Conservation (phyloP, 2,797 vertebrate genomes). For the Mormyrus hasselquistii region DNA sequence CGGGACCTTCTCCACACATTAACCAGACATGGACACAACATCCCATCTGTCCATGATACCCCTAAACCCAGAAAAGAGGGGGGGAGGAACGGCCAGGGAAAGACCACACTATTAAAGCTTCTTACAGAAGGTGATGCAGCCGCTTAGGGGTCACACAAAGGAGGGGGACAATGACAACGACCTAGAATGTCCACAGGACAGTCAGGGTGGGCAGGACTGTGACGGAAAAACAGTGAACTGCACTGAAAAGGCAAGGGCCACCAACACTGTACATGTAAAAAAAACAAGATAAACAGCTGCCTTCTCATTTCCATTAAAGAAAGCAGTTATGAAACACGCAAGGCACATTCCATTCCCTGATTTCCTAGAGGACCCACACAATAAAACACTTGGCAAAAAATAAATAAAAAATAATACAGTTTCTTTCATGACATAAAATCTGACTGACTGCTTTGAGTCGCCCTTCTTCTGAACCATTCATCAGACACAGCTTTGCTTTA, state of each 20-base stretch:
- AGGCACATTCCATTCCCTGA: not conserved
- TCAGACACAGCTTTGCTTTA: not conserved
- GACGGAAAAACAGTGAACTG: not conserved
- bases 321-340: not conserved
- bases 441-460: not conserved
- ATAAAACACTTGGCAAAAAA: not conserved
- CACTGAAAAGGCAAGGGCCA: not conserved
- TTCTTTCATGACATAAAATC: not conserved
- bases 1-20: not conserved
- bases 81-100: not conserved
- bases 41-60: not conserved
- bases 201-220: not conserved
- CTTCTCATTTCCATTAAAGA: not conserved
- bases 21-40: not conserved
- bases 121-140: slow-evolving; percentile 7
- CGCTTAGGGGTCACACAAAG: slow-evolving; percentile 34
- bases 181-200: slow-evolving; percentile 11
- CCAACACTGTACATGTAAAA: not conserved
- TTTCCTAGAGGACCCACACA: not conserved
- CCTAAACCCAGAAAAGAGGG: not conserved
- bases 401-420: not conserved
- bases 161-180: not conserved
- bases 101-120: not conserved
- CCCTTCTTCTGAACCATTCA: not conserved
- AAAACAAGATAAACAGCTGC: not conserved